phyloP scores from a whole-genome alignment of 2,113 vertebrate species.

The Sphaerodactylus townsendi region DNA sequence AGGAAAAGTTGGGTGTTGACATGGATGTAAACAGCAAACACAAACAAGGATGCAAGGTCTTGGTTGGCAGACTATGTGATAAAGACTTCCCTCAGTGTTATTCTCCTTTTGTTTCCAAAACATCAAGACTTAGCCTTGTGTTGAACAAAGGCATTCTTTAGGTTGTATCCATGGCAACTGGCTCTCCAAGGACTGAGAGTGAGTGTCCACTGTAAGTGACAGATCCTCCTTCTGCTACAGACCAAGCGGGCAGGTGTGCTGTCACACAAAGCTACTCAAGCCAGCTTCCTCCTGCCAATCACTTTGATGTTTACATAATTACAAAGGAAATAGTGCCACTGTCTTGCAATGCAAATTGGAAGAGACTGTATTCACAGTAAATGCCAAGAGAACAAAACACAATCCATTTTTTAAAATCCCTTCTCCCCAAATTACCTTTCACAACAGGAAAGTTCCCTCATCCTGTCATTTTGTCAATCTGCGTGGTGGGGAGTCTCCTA shows the following conservation, averaged over 20 bases:
- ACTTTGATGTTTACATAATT: slow-evolving; percentile 6
- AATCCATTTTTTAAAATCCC: not conserved
- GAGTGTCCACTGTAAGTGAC: slow-evolving; percentile 16
- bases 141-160: slow-evolving; percentile 23
- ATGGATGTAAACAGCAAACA: not conserved
- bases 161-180: slow-evolving; percentile 51
- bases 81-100: slow-evolving; percentile 18
- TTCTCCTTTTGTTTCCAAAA: slow-evolving; percentile 18
- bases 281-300: not conserved
- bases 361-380: not conserved
- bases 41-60: not conserved
- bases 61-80: slow-evolving; percentile 9
- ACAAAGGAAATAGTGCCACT: not conserved
- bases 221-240: slow-evolving; percentile 4
- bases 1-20: not conserved
- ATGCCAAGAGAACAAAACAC: not conserved
- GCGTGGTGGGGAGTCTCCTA: not conserved
- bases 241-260: not conserved
- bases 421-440: too few species aligned
- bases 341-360: not conserved
- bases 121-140: slow-evolving; percentile 21
- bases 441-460: not conserved
- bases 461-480: not conserved
- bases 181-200: not conserved
- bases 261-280: slow-evolving; percentile 1